phyloP scores from a whole-genome alignment of 1,140 invertebrate species.

The Bombus fervidus region DNA sequence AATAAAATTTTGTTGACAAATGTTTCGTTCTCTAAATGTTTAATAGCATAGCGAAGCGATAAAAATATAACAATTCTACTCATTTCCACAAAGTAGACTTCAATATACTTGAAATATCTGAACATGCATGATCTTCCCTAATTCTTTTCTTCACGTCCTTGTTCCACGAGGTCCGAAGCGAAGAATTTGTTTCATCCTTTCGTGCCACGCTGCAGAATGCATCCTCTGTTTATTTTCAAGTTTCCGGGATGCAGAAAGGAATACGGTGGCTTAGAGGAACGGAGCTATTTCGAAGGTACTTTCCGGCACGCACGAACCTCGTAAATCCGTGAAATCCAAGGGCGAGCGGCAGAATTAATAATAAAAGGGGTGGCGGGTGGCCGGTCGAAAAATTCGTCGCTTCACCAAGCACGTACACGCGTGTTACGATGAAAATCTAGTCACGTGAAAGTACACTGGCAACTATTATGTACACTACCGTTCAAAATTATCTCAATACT shows the following conservation, averaged over 20 bases:
- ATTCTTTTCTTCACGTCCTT: too few relatives aligned
- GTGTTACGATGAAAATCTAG: conserved; percentile 21
- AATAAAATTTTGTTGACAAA: too few relatives aligned
- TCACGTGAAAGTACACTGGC: not conserved
- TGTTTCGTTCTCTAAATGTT: too few relatives aligned
- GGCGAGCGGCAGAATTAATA: conserved; percentile 7
- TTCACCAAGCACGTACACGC: not conserved
- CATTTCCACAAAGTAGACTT: too few relatives aligned
- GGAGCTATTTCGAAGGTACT: conserved; percentile 9
- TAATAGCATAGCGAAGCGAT: too few relatives aligned
- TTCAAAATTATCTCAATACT: not conserved
- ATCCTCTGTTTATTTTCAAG: not conserved
- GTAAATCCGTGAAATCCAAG: conserved; percentile 20
- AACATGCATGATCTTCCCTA: not conserved
- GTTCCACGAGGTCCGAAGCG: not conserved
- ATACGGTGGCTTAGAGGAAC: not conserved
- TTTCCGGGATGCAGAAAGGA: not conserved
- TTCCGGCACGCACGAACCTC: conserved; percentile 1
- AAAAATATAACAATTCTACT: too few relatives aligned
- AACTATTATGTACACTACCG: not conserved
- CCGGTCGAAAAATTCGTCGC: conserved; percentile 29
- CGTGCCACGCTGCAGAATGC: not conserved
- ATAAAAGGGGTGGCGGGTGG: not conserved
- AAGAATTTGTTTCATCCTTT: not conserved
- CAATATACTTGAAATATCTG: not conserved